Base-by-base conservation (phyloP, 2,888 invertebrate species). In the Agonopterix arenella region DNA sequence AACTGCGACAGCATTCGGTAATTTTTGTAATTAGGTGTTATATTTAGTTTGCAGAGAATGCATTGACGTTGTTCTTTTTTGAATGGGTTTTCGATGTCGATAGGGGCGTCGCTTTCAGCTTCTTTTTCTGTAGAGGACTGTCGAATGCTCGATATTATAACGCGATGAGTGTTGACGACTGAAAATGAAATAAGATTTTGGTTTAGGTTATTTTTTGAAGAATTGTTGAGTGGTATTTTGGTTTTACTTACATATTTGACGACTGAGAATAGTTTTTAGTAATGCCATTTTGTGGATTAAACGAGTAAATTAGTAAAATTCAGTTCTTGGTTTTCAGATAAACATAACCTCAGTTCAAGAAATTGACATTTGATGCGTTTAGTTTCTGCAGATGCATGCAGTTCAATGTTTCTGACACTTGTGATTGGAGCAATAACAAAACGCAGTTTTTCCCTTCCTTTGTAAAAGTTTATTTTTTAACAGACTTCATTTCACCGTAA, bases 11-110 rank as follows among this genome's bases (percentile, higher is more conserved):
- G 81, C 3, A 99, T 80, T 62, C 96, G 93, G 0, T 94, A 93
- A 81, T 99, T 99, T 82, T 98, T 98, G 71, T 96, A 98, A 76
- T 97, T 92, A 0, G 97, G 94, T 1, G 90, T 90, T n/a, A 98
- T 93, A 37, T 94, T 91, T 53, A 94, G 76, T 80, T 93, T 93
- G 76, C 98, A 98, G 8, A 98, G 82, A 60, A 98, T 92, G 71
- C 98, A 98, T 57, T 90, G 78, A 16, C 84, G 85, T 53, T 85
- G 91, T 55, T 95, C 94, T 66, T 93, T 94, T 69, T 92, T 90
- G 69, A 91, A 98, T 0, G 98, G 98, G 86, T 98, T 96, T 54
- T 91, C 78, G 69, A 95, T 93, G 56, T 92, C 90, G 0, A 86
- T 68, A 1, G 92, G 93, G 4, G 70, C 71, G 55, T 92, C 84